Base-by-base conservation (phyloP, 1,140 invertebrate genomes). In the Drosophila ambigua region DNA sequence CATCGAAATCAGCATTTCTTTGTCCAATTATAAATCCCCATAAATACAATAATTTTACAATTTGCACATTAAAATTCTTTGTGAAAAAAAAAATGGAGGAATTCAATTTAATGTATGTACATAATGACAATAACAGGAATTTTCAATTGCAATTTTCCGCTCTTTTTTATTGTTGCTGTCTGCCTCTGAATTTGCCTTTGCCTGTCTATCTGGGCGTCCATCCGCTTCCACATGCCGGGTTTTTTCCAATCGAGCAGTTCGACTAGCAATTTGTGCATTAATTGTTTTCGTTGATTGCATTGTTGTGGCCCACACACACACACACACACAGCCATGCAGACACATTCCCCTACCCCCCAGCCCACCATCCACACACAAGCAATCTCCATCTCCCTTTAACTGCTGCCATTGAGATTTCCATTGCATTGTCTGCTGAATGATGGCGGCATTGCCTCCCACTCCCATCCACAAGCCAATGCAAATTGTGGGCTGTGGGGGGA, bases 201-300 rank as follows among this genome's bases (percentile, higher is more conserved):
- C 2, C 31, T 31, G 8, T 31, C 8, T 31, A 0, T 31, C 31
- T 31, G 31, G 51, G n/a, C 9, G 24, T 26, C 31, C 9, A 31
- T 16, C 39, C 24, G 45, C 51, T 43, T 7, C 16, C 24, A 48
- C 41, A 13, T 20, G 45, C 53, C 23, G 20, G 41, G 45, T 41
- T 67, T 64, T 72, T 76, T 72, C 62, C 77, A 69, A 73, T 73
- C 53, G 51, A 73, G 45, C 67, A 77, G 63, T 64, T 66, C 73
- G 66, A 59, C 66, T 66, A 74, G 82, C 77, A 84, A 87, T 87
- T 87, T 87, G 58, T 87, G 73, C 73, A 73, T 87, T 84, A 84
- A 84, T 87, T 84, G 81, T 81, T 63, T 64, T 74, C 77, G 58
- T 57, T 67, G 76, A 84, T 83, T 83, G 80, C 80, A 79, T 84